These are phyloP conservation scores for Oxytorus armatus DNA, from an alignment of 2,888 invertebrate species.

Conservation along the genomic window DNA sequence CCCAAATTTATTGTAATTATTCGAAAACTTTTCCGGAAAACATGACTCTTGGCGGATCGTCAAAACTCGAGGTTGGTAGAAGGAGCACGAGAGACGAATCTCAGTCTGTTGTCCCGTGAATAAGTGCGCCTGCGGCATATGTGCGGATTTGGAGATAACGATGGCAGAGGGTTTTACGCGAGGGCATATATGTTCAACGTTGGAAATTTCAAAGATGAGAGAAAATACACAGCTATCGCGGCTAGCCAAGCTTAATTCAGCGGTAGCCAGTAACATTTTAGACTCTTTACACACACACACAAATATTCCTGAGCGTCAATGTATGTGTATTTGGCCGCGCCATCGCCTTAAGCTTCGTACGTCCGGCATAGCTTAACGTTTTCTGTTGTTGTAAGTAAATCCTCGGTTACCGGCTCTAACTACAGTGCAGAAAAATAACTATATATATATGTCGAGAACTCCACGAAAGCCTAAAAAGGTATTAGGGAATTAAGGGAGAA, in stretches of 20 bases:
- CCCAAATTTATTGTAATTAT: background rate
- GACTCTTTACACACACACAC: slow-evolving; percentile 11
- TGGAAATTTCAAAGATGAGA: slow-evolving; percentile 60
- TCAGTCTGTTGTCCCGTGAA: background rate
- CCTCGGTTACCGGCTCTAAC: slow-evolving; percentile 70
- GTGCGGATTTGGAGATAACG: slow-evolving; percentile 39
- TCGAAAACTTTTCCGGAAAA: background rate
- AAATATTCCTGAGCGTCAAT: slow-evolving; percentile 27
- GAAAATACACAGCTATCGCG: slow-evolving; percentile 53
- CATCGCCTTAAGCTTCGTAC: slow-evolving; percentile 73
- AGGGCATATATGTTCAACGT: slow-evolving; percentile 43
- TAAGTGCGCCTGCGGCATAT: slow-evolving; percentile 5
- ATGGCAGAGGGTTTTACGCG: slow-evolving; percentile 16
- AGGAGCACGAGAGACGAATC: background rate
- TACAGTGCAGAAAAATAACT: slow-evolving; percentile 67
- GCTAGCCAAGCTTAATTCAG: slow-evolving; percentile 66
- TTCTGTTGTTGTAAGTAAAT: slow-evolving; percentile 74
- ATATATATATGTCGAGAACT: slow-evolving; percentile 12
- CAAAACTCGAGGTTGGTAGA: slow-evolving; percentile 11
- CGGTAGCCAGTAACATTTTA: slow-evolving; percentile 38
- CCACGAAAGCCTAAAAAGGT: no score
- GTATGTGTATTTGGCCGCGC: slow-evolving; percentile 31
- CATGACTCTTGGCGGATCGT: slow-evolving; percentile 24
- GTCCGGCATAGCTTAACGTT: slow-evolving; percentile 72
- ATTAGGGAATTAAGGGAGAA: background rate